Conservation (phyloP, 2,888 invertebrate genomes). For the Mantis religiosa region DNA sequence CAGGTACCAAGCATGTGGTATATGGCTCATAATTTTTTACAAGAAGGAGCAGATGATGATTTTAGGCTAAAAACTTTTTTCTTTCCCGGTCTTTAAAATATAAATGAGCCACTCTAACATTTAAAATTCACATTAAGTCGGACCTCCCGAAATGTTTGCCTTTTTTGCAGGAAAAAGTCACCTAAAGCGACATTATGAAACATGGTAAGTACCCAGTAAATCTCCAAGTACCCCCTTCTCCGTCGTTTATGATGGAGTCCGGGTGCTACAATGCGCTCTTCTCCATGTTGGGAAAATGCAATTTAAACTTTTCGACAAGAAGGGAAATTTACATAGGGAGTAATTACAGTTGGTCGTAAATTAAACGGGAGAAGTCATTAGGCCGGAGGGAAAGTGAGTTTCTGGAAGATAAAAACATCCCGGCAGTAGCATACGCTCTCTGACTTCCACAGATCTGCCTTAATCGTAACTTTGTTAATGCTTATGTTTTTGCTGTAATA, state of each 20-base stretch:
- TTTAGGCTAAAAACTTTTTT: background rate
- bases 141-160: background rate
- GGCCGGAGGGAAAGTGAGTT: slow-evolving; percentile 24
- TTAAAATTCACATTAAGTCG: slow-evolving; percentile 12
- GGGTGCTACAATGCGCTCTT: slow-evolving; percentile 1
- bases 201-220: slow-evolving; percentile 13
- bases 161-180: background rate
- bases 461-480: background rate
- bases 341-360: slow-evolving; percentile 31
- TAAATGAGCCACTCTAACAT: slow-evolving; percentile 10
- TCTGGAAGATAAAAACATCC: slow-evolving; percentile 23
- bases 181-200: slow-evolving; percentile 10
- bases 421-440: background rate
- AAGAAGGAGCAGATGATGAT: background rate
- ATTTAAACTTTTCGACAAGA: slow-evolving; percentile 31
- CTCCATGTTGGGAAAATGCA: slow-evolving; percentile 25
- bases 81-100: background rate
- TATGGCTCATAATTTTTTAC: background rate
- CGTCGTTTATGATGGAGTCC: slow-evolving; percentile 7
- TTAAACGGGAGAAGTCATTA: slow-evolving; percentile 31
- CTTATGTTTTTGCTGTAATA: background rate
- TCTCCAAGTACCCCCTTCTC: background rate
- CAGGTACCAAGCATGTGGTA: background rate
- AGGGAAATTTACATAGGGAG: slow-evolving; percentile 30
- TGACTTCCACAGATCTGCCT: background rate